These are phyloP conservation scores for Gryon sp. DNA, from an alignment of 1,140 invertebrate genomes.

Conservation along the genomic window DNA sequence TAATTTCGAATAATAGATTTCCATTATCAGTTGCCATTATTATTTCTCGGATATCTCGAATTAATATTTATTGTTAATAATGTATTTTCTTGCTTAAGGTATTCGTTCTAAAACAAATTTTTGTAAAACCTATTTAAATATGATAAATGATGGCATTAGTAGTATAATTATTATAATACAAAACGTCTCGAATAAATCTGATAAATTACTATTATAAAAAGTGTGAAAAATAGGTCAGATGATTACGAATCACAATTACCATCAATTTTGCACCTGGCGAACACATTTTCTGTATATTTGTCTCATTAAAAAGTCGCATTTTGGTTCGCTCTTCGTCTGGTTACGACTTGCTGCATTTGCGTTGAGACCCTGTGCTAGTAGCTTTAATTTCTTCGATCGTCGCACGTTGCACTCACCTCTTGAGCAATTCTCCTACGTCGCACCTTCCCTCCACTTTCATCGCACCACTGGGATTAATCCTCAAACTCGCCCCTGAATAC, in stretches of 20 bases:
- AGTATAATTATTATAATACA: too few relatives aligned
- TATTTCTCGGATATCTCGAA: too few relatives aligned
- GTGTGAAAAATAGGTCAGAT: neutral
- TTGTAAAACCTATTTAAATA: too few relatives aligned
- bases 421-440: conserved; percentile 28
- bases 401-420: conserved; percentile 40
- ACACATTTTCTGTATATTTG: conserved; percentile 27
- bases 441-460: conserved; percentile 37
- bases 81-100: too few relatives aligned
- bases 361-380: conserved; percentile 39
- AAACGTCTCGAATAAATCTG: too few relatives aligned
- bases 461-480: conserved; percentile 53
- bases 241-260: neutral
- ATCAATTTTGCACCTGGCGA: conserved; percentile 19
- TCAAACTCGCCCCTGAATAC: conserved; percentile 51
- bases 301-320: conserved; percentile 32
- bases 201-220: too few relatives aligned
- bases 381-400: conserved; percentile 60
- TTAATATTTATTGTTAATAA: too few relatives aligned
- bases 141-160: too few relatives aligned
- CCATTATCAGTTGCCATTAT: too few relatives aligned
- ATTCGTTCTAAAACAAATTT: too few relatives aligned
- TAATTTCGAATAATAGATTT: too few relatives aligned
- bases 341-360: conserved; percentile 15
- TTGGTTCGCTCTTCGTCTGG: conserved; percentile 10